Base-by-base conservation (phyloP, 2,113 vertebrate genomes). In the Spea bombifrons region DNA sequence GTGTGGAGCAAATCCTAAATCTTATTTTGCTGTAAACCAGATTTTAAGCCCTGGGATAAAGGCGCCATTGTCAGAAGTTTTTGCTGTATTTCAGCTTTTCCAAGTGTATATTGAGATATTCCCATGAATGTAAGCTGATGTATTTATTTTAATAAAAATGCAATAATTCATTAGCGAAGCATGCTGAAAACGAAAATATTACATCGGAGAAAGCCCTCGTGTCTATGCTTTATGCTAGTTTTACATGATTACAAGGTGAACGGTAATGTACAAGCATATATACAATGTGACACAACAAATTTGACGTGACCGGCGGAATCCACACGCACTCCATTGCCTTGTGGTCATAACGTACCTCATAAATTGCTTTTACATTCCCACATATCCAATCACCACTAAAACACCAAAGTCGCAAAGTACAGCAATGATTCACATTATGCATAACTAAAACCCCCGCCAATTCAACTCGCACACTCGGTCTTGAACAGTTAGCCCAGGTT, bases 21-120 rank as follows among this genome's bases (percentile, higher is more conserved):
- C 71, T 68, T 68, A 50, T 80, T 80, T 80, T 68, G 71, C 78
- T 61, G 66, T 74, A 80, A 68, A 80, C 78, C 64, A 74, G 71
- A 66, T 67, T 61, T 30, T 53, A 80, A 68, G 73, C 45, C 43
- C 17, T 67, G 55, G 71, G 64, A 80, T 80, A 80, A 80, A 80
- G 78, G 59, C 16, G 52, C 66, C 65, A 66, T 74, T 80, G 78
- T 74, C 49, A 53, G 57, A 17, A 13, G 8, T 68, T 55, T n/a
- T 67, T 59, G 30, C 69, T 30, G 8, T 30, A 52, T 71, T 71
- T 67, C 49, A 71, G 17, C 69, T 66, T 80, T 80, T 80, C 53
- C 52, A 73, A 16, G 53, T 57, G 50, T 66, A 73, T 66, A 67
- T 80, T 59, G 5, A 45, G 50, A 46, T 73, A 68, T 73, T 74